Evolutionary conservation across 23 tunicate species (phyloP).

Genomic region (Pegea sp.): DNA sequence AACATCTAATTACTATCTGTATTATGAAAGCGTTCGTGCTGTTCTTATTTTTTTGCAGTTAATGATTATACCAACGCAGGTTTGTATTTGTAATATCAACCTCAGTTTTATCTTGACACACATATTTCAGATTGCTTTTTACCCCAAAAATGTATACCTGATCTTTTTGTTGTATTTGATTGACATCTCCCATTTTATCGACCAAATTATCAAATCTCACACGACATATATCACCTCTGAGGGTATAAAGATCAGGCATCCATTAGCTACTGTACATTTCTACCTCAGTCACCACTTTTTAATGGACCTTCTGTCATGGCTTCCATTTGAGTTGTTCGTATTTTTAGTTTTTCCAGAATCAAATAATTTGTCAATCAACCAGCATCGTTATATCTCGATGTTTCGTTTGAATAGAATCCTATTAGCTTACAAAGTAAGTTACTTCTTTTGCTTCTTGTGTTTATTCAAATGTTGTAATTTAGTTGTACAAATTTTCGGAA

Average conservation of each 20-base stretch:
- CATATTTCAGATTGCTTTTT: constrained; percentile 25
- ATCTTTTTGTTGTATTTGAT: constrained; percentile 34
- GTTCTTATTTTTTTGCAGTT: constrained; percentile 16
- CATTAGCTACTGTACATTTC: constrained; percentile 23
- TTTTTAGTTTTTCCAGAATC: constrained; percentile 10
- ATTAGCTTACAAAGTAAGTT: constrained; percentile 42
- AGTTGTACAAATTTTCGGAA: too few species aligned
- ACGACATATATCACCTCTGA: constrained; percentile 29
- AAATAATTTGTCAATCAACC: too few species aligned
- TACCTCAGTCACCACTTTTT: constrained; percentile 34
- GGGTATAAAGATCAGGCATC: constrained; percentile 26
- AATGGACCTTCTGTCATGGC: constrained; percentile 59
- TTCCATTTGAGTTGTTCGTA: constrained; percentile 47
- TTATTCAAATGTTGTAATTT: too few species aligned
- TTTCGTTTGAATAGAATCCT: constrained; percentile 23
- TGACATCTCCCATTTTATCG: constrained; percentile 25
- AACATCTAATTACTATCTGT: constrained; percentile 9
- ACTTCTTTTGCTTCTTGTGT: neutral
- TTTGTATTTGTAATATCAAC: neutral
- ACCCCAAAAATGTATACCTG: constrained; percentile 20
- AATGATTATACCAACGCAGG: constrained; percentile 57
- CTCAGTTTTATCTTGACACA: neutral
- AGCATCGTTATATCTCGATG: constrained; percentile 38
- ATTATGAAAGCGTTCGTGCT: constrained; percentile 27
- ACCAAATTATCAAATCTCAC: constrained; percentile 59